Evolutionary conservation across 2,797 vertebrate genomes (phyloP), one percentile per base, ranked within the genome.

Genomic region (Tragopan temminckii): DNA sequence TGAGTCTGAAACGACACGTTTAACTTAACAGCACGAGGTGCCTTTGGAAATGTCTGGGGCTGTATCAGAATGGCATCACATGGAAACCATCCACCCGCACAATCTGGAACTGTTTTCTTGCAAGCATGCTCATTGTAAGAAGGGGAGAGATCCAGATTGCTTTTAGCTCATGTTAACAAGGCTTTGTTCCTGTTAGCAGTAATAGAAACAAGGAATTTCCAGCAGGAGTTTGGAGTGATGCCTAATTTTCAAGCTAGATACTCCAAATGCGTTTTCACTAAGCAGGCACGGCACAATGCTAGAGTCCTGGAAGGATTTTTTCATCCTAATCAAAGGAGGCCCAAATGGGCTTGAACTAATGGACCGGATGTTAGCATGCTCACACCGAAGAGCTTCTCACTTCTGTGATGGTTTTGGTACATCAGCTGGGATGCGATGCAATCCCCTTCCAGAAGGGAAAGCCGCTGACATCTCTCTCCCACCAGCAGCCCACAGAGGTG

Each of bases 131-230:
- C 61, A 15, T 17, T 88, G 59, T 23, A 45, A 57, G 78, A 71
- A 88, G 80, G 77, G 43, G 66, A 71, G 85, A 89, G 8, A 67
- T 52, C 36, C 79, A 92, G 42, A 76, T 79, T 13, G 3, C 33
- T 66, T 89, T 88, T 45, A 81, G 66, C 40, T 89, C 79, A 19
- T 79, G 85, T 92, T 96, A 94, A 63, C 36, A 61, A 88, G 80
- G 69, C 63, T 83, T 93, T 70, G 82, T 81, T 83, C 50, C 88
- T 91, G 67, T 69, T 72, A 88, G 67, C 52, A 88, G 50, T 67
- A 89, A 84, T 35, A 90, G 70, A 84, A 96, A 83, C 76, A 85
- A 89, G 70, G 85, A 79, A 43, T 63, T 93, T 95, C 70, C 84
- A 93, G 81, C 79, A 79, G 84, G 76, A 89, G 35, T 67, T 92